Evolutionary conservation across 2,888 invertebrate species (phyloP).

Genomic region (Limnephilus rhombicus): DNA sequence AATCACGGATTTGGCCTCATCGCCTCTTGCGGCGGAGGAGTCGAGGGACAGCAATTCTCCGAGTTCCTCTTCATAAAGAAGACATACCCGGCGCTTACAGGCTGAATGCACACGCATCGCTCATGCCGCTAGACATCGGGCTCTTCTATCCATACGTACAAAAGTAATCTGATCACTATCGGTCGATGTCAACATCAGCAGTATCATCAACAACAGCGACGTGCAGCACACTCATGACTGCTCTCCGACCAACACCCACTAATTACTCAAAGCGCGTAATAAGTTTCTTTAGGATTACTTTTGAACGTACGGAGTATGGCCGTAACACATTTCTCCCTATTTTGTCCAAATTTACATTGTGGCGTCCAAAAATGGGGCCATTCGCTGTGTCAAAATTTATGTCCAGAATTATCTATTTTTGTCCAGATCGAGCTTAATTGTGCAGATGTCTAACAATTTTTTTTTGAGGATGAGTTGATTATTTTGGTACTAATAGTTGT

Average conservation of each 20-base stretch:
- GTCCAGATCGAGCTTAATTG: not conserved
- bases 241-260: not conserved
- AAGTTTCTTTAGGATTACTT: not conserved
- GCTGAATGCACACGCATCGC: not conserved
- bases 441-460: not conserved
- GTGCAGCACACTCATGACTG: not conserved
- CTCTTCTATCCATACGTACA: not conserved
- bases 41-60: constrained; percentile 93
- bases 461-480: not conserved
- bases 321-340: not conserved
- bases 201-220: not conserved
- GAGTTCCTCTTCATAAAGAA: constrained; percentile 88
- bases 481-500: not conserved
- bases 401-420: not conserved
- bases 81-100: not conserved
- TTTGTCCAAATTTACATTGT: not conserved
- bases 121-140: not conserved
- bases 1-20: constrained; percentile 88
- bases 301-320: not conserved
- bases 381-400: not conserved
- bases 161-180: not conserved
- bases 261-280: not conserved
- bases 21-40: constrained; percentile 91
- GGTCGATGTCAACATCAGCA: not conserved
- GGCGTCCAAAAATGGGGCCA: not conserved